Evolutionary conservation across 2,888 invertebrate species (phyloP), one percentile per base, ranked within the genome.

Genomic region (Dastarcus helophoroides): DNA sequence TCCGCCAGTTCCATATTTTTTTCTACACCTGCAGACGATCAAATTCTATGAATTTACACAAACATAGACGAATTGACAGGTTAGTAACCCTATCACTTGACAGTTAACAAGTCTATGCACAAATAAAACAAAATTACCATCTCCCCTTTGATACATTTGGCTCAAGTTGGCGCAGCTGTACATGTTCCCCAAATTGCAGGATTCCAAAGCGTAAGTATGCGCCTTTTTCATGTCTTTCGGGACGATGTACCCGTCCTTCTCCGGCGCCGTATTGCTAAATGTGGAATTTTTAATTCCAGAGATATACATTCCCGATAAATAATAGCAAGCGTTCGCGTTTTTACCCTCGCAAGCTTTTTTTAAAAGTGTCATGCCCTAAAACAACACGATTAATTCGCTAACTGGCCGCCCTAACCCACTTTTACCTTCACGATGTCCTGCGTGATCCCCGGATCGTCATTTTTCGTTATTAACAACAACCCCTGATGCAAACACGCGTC

Each of bases 151-250:
- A 55, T 85, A 84, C 83, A 90, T 89, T 57, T 82, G 75, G 51
- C 89, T 80, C 1, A 93, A 65, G 64, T 94, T 94, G 0, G 81
- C 80, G 64, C 97, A 97, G 0, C 86, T 84, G 51, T 79, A 82
- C 55, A 88, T 75, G 52, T 90, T 82, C 1, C 81, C 83, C 1
- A 79, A 60, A 38, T 89, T 81, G 56, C 95, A 97, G 0, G 81
- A 85, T 56, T 76, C 79, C 33, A 70, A 61, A 0, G 86, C 79
- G 49, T 73, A 81, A 19, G 75, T 64, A 55, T 86, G 84, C 0
- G 91, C 90, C 58, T 83, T 79, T 22, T 66, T 67, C 69, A 76
- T 73, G 50, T 90, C 76, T 39, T 76, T 72, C 27, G 64, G 65
- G 13, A 79, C 64, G 31, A 43, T 40, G 32, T 43, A 54, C 11